Evolutionary conservation across 2,113 vertebrate genomes (phyloP).

Genomic region (Tragelaphus strepsiceros): DNA sequence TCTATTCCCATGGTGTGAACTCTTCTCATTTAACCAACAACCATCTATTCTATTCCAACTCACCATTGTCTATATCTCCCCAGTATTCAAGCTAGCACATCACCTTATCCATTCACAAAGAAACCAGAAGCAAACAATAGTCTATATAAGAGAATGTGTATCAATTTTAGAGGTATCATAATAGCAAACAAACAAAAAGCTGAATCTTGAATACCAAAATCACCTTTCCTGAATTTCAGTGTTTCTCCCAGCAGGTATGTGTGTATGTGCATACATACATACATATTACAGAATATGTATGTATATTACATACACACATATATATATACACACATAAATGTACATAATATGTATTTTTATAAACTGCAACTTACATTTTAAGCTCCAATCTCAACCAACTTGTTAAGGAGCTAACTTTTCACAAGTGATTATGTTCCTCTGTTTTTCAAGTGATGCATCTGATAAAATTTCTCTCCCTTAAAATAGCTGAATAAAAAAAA

Average conservation of each 20-base stretch:
- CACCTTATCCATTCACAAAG: not conserved
- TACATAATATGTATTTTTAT: not conserved
- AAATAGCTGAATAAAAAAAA: not conserved
- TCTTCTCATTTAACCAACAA: not conserved
- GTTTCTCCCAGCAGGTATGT: not conserved
- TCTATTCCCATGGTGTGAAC: not conserved
- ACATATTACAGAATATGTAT: not conserved
- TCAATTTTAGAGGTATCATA: not conserved
- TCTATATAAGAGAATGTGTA: not conserved
- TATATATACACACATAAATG: not conserved
- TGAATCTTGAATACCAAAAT: not conserved
- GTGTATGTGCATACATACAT: not conserved
- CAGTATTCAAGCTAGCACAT: not conserved
- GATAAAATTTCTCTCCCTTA: not conserved
- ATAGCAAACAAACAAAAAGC: not conserved
- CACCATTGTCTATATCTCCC: not conserved
- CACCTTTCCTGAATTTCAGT: not conserved
- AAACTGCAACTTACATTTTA: not conserved
- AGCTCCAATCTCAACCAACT: not conserved
- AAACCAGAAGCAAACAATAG: not conserved
- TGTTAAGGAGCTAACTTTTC: not conserved
- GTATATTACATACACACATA: not conserved
- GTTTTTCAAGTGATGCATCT: not conserved
- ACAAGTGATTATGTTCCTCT: not conserved
- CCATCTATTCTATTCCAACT: not conserved